Evolutionary conservation across 2,888 invertebrate species (phyloP).

Genomic region (Lepidocyrtoides sp.): DNA sequence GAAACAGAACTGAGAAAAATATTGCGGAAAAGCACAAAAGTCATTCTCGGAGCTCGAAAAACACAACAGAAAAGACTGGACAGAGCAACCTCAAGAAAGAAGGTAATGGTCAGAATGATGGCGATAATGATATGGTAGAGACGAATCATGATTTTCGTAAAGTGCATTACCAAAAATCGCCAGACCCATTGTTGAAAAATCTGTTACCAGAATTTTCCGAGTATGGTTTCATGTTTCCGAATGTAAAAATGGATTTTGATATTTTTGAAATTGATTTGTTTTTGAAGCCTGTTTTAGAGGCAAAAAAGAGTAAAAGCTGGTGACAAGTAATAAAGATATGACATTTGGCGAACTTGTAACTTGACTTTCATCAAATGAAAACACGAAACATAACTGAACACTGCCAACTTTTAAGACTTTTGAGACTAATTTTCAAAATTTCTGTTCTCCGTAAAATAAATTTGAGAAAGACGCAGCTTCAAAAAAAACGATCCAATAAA

Average conservation of each 20-base stretch:
- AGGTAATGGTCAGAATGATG: slow-evolving; percentile 52
- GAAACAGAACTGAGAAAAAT: slow-evolving; percentile 41
- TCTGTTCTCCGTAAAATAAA: too few species aligned
- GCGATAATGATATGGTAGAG: neutral
- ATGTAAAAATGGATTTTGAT: slow-evolving; percentile 77
- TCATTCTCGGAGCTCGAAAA: slow-evolving; percentile 25
- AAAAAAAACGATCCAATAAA: too few species aligned
- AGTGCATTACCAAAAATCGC: slow-evolving; percentile 9
- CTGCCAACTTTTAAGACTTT: too few species aligned
- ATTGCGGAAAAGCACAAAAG: neutral
- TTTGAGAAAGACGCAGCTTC: too few species aligned
- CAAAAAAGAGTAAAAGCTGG: neutral
- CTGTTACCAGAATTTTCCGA: neutral
- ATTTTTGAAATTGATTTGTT: slow-evolving; percentile 81
- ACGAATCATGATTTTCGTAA: neutral
- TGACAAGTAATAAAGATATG: neutral
- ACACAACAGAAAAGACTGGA: slow-evolving; percentile 58
- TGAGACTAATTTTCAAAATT: too few species aligned
- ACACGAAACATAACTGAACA: too few species aligned
- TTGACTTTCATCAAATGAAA: too few species aligned
- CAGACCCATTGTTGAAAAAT: neutral
- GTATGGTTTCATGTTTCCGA: slow-evolving; percentile 55
- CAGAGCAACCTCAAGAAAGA: neutral
- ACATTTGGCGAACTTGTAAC: too few species aligned
- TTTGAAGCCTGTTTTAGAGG: slow-evolving; percentile 65